These are phyloP conservation scores for Megalonaias nervosa DNA, from an alignment of 1,140 invertebrate species.

Conservation along the genomic window DNA sequence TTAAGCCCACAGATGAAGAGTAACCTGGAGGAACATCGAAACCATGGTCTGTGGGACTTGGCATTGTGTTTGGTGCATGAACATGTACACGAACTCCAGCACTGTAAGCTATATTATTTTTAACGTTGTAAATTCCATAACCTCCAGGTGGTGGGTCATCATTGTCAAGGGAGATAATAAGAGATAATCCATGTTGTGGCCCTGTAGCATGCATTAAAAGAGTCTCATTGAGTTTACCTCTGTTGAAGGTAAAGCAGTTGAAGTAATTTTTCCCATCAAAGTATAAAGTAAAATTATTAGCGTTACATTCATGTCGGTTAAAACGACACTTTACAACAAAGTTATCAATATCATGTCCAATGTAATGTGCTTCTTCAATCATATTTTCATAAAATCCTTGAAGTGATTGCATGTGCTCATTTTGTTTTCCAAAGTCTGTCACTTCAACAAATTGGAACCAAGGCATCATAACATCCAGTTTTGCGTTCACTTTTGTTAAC, in stretches of 20 bases:
- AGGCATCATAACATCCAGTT: slow-evolving; percentile 36
- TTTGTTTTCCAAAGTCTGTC: slow-evolving; percentile 50
- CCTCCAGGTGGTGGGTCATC: slow-evolving; percentile 58
- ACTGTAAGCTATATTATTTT: slow-evolving; percentile 62
- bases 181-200: slow-evolving; percentile 62
- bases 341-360: slow-evolving; percentile 56
- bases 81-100: slow-evolving; percentile 70
- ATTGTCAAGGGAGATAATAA: slow-evolving; percentile 64
- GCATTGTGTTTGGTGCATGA: slow-evolving; percentile 70
- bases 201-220: slow-evolving; percentile 64
- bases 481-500: slow-evolving; percentile 49
- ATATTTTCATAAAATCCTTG: slow-evolving; percentile 65
- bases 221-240: slow-evolving; percentile 41
- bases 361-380: slow-evolving; percentile 48
- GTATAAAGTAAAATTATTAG: slow-evolving; percentile 56
- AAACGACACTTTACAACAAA: slow-evolving; percentile 62
- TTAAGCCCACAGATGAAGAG: slow-evolving; percentile 64
- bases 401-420: slow-evolving; percentile 51
- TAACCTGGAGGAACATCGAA: slow-evolving; percentile 67
- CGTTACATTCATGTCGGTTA: slow-evolving; percentile 53
- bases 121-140: slow-evolving; percentile 62
- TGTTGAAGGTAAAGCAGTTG: slow-evolving; percentile 67
- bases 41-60: slow-evolving; percentile 69
- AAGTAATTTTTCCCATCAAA: slow-evolving; percentile 67
- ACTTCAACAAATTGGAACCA: slow-evolving; percentile 55